Conservation (phyloP, 2,113 vertebrate genomes). For the Stercorarius parasiticus region DNA sequence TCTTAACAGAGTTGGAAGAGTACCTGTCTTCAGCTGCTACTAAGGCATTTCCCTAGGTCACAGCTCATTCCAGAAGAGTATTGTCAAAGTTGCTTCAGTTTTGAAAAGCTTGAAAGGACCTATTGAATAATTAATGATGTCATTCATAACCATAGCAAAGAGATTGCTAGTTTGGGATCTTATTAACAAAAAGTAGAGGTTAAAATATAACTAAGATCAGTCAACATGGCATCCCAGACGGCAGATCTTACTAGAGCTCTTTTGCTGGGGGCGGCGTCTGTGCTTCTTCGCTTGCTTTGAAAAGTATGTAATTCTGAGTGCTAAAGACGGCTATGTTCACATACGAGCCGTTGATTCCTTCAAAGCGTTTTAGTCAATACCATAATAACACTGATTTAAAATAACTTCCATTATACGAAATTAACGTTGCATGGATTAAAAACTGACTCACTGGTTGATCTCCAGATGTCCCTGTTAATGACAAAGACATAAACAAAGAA, state of each 20-base stretch:
- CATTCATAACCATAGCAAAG: neutral
- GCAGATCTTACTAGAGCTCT: neutral
- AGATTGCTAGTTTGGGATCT: neutral
- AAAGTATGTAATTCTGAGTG: neutral
- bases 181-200: neutral
- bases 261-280: neutral
- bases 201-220: slow-evolving; percentile 5
- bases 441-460: neutral
- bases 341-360: slow-evolving; percentile 3
- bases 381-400: slow-evolving; percentile 2
- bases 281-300: neutral
- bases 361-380: slow-evolving; percentile 36
- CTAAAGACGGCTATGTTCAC: neutral
- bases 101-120: neutral
- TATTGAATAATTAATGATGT: neutral
- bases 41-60: neutral
- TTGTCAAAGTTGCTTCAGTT: neutral
- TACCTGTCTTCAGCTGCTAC: neutral
- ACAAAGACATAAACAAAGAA: slow-evolving; percentile 9
- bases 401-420: neutral
- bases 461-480: slow-evolving; percentile 7
- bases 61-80: neutral
- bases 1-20: neutral
- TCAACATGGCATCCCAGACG: neutral
- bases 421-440: neutral